Conservation (phyloP, 2,113 vertebrate genomes). For the Neodontobutis hainanensis region DNA sequence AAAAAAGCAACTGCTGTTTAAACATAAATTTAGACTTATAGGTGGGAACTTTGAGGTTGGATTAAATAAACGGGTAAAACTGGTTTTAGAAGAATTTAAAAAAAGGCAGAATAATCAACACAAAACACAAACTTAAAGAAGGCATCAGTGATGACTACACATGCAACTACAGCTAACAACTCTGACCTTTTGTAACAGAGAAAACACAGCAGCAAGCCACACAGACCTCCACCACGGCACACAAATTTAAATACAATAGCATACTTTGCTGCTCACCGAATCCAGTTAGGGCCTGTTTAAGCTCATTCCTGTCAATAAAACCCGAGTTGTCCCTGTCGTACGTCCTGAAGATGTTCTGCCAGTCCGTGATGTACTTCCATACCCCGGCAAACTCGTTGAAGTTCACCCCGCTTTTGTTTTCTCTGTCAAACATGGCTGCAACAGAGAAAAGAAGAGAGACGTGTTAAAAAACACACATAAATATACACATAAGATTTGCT, state of each 20-base stretch:
- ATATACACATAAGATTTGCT: too few species aligned
- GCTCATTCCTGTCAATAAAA: slow-evolving; percentile 96
- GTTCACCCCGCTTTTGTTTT: slow-evolving; percentile 97
- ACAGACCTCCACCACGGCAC: slow-evolving; percentile 39
- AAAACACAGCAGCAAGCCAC: slow-evolving; percentile 18
- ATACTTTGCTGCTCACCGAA: slow-evolving; percentile 88
- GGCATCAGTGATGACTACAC: neutral
- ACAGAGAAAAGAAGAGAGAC: neutral
- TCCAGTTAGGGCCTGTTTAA: slow-evolving; percentile 96
- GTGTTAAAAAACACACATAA: neutral
- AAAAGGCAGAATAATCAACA: neutral
- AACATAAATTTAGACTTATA: too few species aligned
- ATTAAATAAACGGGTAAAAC: too few species aligned
- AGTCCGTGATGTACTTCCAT: slow-evolving; percentile 98
- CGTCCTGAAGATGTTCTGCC: slow-evolving; percentile 98
- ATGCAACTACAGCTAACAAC: neutral
- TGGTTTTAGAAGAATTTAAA: too few species aligned
- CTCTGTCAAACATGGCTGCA: slow-evolving; percentile 97
- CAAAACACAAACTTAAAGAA: neutral
- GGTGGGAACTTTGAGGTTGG: too few species aligned
- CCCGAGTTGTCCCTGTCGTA: slow-evolving; percentile 98
- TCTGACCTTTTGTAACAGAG: slow-evolving; percentile 26
- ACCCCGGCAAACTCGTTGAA: slow-evolving; percentile 96
- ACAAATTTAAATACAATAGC: slow-evolving; percentile 22
- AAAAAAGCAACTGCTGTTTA: too few species aligned